Conservation (phyloP, 1,140 invertebrate genomes). For the Drosophila guanche region DNA sequence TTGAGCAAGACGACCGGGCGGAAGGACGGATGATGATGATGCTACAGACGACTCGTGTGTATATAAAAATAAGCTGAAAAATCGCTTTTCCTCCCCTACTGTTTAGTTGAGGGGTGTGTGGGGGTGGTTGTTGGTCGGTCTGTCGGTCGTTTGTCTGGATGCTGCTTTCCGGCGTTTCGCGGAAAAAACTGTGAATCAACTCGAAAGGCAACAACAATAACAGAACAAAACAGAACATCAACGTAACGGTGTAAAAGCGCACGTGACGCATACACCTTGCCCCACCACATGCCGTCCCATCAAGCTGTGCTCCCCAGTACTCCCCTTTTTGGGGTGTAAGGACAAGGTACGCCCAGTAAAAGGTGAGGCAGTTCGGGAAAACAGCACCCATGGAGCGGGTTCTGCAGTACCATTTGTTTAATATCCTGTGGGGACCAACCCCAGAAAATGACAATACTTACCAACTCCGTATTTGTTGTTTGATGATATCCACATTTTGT, state of each 20-base stretch:
- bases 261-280: constrained; percentile 62
- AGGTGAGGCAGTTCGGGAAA: too few species aligned
- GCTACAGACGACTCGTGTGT: constrained; percentile 31
- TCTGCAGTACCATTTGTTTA: too few species aligned
- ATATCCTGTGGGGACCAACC: not conserved
- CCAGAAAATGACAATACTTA: constrained; percentile 48
- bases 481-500: constrained; percentile 81
- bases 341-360: not conserved
- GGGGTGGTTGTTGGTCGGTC: constrained; percentile 35
- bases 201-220: constrained; percentile 68
- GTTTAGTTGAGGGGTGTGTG: constrained; percentile 34
- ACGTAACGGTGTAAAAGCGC: constrained; percentile 41
- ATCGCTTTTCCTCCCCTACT: constrained; percentile 71
- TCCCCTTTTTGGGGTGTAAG: constrained; percentile 1
- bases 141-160: constrained; percentile 27
- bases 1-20: constrained; percentile 41
- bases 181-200: constrained; percentile 79
- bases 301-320: not conserved
- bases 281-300: not conserved
- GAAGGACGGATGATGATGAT: constrained; percentile 23
- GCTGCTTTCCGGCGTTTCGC: constrained; percentile 65
- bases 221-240: constrained; percentile 29
- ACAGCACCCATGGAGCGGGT: too few species aligned
- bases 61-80: constrained; percentile 78
- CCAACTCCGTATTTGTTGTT: constrained; percentile 83